Evolutionary conservation across 2,113 vertebrate genomes (phyloP).

Genomic region (Hemicordylus capensis): DNA sequence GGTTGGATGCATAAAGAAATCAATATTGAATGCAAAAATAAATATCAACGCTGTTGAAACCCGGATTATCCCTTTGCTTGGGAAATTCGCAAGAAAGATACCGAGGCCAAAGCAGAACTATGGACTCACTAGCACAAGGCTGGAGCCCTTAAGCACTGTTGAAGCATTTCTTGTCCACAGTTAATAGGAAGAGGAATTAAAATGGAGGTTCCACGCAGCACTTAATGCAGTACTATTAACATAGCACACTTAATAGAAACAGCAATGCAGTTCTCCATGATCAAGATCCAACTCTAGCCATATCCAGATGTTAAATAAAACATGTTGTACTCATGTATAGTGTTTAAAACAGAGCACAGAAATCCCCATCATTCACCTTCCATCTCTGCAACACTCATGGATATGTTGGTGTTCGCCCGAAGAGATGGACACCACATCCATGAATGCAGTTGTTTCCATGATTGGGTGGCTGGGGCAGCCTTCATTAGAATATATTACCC

Average conservation of each 20-base stretch:
- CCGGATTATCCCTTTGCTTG: background rate
- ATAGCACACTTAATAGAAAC: background rate
- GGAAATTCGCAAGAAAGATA: background rate
- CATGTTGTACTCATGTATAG: too few relatives aligned
- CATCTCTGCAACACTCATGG: too few relatives aligned
- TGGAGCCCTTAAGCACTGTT: background rate
- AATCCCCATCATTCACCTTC: too few relatives aligned
- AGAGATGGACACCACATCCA: too few relatives aligned
- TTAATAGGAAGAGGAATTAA: background rate
- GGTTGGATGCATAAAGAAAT: too few relatives aligned
- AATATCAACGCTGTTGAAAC: background rate
- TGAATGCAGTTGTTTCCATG: too few relatives aligned
- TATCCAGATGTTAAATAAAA: too few relatives aligned
- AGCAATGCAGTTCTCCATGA: background rate
- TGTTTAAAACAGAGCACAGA: too few relatives aligned
- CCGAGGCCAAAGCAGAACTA: background rate
- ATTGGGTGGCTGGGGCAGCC: too few relatives aligned
- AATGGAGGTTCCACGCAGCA: background rate
- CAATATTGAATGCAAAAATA: background rate
- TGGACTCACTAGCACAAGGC: background rate
- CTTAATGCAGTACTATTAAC: background rate
- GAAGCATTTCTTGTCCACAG: background rate
- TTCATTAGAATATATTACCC: background rate
- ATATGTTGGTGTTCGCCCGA: too few relatives aligned
- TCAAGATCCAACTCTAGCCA: background rate